phyloP scores from a whole-genome alignment of 1,140 invertebrate genomes.

The Meteorus sp. region DNA sequence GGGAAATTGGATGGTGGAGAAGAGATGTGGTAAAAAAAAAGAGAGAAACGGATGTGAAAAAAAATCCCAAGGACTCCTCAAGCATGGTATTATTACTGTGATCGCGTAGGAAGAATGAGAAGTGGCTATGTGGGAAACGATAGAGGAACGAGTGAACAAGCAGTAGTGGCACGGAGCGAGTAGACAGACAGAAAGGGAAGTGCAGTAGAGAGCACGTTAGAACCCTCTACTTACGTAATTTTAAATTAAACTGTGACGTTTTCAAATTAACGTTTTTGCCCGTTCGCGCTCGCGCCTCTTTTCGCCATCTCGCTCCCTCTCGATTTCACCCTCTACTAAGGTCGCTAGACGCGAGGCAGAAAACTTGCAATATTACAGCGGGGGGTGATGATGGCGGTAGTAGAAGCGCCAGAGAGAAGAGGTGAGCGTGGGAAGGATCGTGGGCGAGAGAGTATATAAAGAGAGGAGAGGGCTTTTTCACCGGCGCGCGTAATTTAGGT shows the following conservation, averaged over 20 bases:
- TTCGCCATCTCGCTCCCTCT: slow-evolving; percentile 20
- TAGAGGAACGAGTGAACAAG: background rate
- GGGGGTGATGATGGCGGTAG: slow-evolving; percentile 25
- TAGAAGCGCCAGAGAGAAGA: slow-evolving; percentile 12
- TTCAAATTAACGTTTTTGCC: slow-evolving; percentile 61
- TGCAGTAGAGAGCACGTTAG: slow-evolving; percentile 20
- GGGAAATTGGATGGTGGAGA: no score
- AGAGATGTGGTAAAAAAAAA: slow-evolving; percentile 1
- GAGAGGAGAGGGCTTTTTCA: slow-evolving; percentile 30
- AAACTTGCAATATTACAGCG: slow-evolving; percentile 55
- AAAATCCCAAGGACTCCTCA: slow-evolving; percentile 35
- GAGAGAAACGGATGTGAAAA: slow-evolving; percentile 24
- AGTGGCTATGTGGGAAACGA: background rate
- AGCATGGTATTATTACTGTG: slow-evolving; percentile 41
- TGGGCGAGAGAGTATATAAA: background rate
- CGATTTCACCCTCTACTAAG: slow-evolving; percentile 34
- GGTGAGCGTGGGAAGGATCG: slow-evolving; percentile 13
- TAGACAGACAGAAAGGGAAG: slow-evolving; percentile 28
- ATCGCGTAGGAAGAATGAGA: slow-evolving; percentile 33
- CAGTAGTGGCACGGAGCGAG: slow-evolving; percentile 9
- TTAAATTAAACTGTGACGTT: slow-evolving; percentile 60
- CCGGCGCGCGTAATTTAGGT: slow-evolving; percentile 57
- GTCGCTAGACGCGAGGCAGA: slow-evolving; percentile 39
- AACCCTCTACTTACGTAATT: slow-evolving; percentile 53
- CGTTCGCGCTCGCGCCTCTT: slow-evolving; percentile 37